phyloP scores from a whole-genome alignment of 2,113 vertebrate genomes.

The Cichladusa arquata region DNA sequence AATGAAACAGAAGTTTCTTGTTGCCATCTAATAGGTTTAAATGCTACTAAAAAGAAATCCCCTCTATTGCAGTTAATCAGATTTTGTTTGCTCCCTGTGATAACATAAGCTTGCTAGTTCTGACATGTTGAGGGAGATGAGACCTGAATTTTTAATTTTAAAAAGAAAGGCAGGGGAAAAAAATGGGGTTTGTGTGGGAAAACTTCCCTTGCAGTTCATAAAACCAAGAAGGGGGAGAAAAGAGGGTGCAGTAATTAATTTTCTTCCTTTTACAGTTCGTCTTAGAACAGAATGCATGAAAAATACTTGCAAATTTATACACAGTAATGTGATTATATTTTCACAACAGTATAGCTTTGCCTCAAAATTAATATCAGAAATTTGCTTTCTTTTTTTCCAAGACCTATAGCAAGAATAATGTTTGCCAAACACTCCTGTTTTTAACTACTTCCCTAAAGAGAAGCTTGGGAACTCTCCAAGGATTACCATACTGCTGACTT shows the following conservation, averaged over 20 bases:
- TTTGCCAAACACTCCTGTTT: neutral
- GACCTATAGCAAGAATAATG: neutral
- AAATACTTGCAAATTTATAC: neutral
- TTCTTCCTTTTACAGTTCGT: neutral
- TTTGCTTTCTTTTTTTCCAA: neutral
- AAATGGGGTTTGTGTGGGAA: neutral
- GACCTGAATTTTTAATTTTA: neutral
- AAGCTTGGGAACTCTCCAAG: conserved; percentile 2
- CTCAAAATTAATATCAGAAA: neutral
- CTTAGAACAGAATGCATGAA: neutral
- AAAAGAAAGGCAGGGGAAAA: neutral
- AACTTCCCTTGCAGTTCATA: neutral
- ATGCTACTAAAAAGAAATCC: conserved; percentile 28
- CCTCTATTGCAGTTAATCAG: conserved; percentile 33
- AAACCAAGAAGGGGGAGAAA: neutral
- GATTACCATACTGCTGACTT: conserved; percentile 34
- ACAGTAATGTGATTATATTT: neutral
- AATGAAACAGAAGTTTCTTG: conserved; percentile 39
- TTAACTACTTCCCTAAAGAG: neutral
- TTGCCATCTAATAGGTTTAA: conserved; percentile 35
- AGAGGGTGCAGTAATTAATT: neutral
- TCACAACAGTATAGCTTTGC: neutral
- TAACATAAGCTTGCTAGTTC: conserved; percentile 9
- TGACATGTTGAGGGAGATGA: conserved; percentile 9
- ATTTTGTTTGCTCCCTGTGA: conserved; percentile 25